Base-by-base conservation (phyloP, 2,113 vertebrate genomes). In the Reinhardtius hippoglossoides region DNA sequence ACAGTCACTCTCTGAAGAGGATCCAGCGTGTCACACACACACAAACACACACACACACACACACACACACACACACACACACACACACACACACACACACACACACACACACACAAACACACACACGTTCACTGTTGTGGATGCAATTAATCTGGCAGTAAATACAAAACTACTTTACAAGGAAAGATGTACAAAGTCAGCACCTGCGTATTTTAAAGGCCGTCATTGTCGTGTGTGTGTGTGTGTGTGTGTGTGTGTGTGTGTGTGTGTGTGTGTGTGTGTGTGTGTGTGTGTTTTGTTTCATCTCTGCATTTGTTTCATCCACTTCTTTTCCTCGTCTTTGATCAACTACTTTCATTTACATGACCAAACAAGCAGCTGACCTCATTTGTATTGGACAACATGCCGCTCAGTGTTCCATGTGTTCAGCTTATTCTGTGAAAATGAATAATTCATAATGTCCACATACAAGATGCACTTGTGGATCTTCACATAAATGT, bases 311-410 rank as follows among this genome's bases (percentile, higher is more conserved):
- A 0, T 84, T 60, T 75, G 72, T 88, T 92, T 89, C 73, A 87
- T 90, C 88, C 74, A 63, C 62, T 63, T 84, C 82, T 79, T 82
- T 56, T 55, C 4, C 66, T 14, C 2, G 26, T 89, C 87, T 91
- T 91, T 92, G 84, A 92, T 92, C 56, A 9, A 71, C 70, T 68
- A 9, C 46, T 31, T 79, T 82, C 69, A 91, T 93, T 90, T 85
- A 71, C 91, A 91, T 82, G 87, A 89, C 84, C 74, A 70, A 89
- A 88, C 65, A 44, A 79, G 76, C 88, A 86, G 79, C 90, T 85
- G 90, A 88, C 24, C 88, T 87, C 56, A 72, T 90, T 84, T 86
- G 85, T 80, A 76, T 79, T 80, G 84, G 87, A 87, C 69, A 84
- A 79, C 31, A 72, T 23, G 9, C 71, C 37, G 0, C 52, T 87